Evolutionary conservation across 37 sponge, comb jelly and placozoan genomes (phyloP).

Genomic region (Dysidea cf. avara): DNA sequence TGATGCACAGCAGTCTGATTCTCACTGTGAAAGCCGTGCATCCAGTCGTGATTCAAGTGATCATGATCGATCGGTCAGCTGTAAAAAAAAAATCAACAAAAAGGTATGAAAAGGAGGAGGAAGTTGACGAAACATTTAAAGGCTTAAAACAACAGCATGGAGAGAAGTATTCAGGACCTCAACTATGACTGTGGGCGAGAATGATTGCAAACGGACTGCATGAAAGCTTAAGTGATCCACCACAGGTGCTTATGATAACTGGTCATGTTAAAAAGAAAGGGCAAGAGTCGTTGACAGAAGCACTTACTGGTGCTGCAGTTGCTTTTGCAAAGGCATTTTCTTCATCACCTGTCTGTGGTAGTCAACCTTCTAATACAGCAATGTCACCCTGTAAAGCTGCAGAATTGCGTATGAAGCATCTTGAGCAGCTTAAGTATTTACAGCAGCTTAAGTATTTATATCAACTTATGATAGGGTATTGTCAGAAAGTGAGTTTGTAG

Average conservation of each 20-base stretch:
- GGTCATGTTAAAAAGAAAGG: slow-evolving; percentile 10
- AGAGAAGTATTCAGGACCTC: too few species aligned
- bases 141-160: slow-evolving; percentile 10
- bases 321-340: slow-evolving; percentile 13
- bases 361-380: too few species aligned
- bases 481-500: background rate
- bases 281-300: slow-evolving; percentile 14
- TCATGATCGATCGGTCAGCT: too few species aligned
- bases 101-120: slow-evolving; percentile 16
- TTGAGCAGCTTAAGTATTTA: background rate
- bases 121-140: slow-evolving; percentile 1
- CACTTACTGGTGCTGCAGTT: slow-evolving; percentile 10
- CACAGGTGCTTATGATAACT: slow-evolving; percentile 35
- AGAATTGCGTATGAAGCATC: background rate
- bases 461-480: background rate
- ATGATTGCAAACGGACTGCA: slow-evolving; percentile 24
- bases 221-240: slow-evolving; percentile 20
- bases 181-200: slow-evolving; percentile 30
- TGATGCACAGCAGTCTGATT: too few species aligned
- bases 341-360: background rate
- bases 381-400: too few species aligned
- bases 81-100: slow-evolving; percentile 14
- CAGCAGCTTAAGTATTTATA: too few species aligned
- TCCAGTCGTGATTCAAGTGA: too few species aligned
- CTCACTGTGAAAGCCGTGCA: too few species aligned